A percentile compares a stretch with the other conserved stretches of the same genome.
phyloP scores from a whole-genome alignment of 2,797 vertebrate species.

The Urocyon cinereoargenteus region DNA sequence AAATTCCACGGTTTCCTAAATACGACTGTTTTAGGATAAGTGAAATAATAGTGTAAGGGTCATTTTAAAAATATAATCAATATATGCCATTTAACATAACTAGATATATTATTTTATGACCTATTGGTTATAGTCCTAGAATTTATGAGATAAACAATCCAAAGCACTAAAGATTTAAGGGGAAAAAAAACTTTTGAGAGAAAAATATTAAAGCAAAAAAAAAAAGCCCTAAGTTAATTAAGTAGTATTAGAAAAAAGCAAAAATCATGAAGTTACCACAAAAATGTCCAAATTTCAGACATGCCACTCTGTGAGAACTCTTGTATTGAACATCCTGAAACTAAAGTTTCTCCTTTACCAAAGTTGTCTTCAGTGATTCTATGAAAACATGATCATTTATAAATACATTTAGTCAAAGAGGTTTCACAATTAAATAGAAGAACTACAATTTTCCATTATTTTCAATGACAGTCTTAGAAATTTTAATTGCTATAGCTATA shows the following conservation, averaged over 20 bases:
- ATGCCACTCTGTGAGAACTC: not conserved
- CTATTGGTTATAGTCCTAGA: not conserved
- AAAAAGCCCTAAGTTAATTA: conserved; percentile 4
- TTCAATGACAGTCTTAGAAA: conserved; percentile 33
- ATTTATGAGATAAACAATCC: conserved; percentile 32
- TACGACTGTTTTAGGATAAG: not conserved
- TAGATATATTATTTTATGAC: not conserved
- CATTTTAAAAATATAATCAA: conserved; percentile 10
- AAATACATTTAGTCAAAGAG: conserved; percentile 47
- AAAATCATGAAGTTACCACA: not conserved
- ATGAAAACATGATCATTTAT: not conserved
- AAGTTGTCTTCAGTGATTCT: conserved; percentile 2
- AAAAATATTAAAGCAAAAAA: conserved; percentile 35
- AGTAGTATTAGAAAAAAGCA: not conserved
- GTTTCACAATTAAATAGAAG: not conserved
- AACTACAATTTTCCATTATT: conserved; percentile 29
- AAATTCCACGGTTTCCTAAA: not conserved
- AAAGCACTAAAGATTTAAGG: not conserved
- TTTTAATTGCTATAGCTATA: not conserved
- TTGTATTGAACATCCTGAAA: not conserved
- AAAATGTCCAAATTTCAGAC: not conserved
- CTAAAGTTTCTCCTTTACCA: not conserved
- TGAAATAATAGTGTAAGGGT: not conserved
- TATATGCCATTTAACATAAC: not conserved
- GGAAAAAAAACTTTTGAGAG: not conserved